A percentile compares a stretch with the other conserved stretches of the same genome.
These are phyloP conservation scores for Tolmerus cingulatus DNA, from an alignment of 2,888 invertebrate species.

Conservation along the genomic window DNA sequence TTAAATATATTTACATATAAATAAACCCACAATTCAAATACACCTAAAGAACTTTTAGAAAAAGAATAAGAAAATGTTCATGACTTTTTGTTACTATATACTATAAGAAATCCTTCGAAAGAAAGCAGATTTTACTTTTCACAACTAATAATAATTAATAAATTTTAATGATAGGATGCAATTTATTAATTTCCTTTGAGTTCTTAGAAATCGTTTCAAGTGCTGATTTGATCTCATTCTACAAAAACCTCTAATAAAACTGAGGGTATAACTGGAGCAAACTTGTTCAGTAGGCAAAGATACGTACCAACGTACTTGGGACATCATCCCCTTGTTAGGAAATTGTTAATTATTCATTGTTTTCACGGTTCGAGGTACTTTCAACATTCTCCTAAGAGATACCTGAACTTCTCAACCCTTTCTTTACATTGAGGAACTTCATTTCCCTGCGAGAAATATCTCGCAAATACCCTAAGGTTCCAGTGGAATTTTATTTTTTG, in stretches of 20 bases:
- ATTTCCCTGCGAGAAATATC: background rate
- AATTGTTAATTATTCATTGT: background rate
- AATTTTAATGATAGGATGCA: background rate
- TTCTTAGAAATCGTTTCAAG: background rate
- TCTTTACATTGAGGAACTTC: background rate
- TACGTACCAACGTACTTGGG: background rate
- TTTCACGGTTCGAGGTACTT: background rate
- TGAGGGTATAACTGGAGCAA: background rate
- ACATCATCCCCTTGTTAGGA: background rate
- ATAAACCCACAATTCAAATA: background rate
- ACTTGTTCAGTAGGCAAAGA: background rate
- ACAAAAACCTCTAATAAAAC: background rate
- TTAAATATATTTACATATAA: background rate
- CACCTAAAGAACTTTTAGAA: background rate
- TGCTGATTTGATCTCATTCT: background rate
- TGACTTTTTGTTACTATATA: background rate
- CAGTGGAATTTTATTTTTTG: background rate
- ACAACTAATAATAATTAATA: background rate
- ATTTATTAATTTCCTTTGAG: background rate
- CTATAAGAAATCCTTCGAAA: background rate
- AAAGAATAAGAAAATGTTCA: background rate
- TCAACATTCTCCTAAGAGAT: background rate
- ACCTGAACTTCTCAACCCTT: background rate
- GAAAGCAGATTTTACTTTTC: background rate
- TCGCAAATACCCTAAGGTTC: background rate